Evolutionary conservation across 2,797 vertebrate species (phyloP).

Genomic region (Ataeniobius toweri): DNA sequence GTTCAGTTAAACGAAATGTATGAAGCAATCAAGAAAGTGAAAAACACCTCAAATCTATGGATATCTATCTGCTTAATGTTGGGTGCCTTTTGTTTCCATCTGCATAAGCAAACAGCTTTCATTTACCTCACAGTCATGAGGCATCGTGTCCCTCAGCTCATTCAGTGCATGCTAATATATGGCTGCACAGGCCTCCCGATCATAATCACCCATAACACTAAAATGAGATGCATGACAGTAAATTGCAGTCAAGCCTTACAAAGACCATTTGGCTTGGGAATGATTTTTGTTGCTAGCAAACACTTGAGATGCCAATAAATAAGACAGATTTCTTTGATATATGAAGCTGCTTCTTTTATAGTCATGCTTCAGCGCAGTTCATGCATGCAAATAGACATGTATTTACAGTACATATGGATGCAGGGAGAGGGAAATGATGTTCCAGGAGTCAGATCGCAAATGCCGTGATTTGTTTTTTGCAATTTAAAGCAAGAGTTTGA

Average conservation of each 20-base stretch:
- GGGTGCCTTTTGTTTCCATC: slow-evolving; percentile 61
- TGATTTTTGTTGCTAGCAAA: slow-evolving; percentile 74
- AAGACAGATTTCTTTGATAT: slow-evolving; percentile 75
- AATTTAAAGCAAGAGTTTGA: slow-evolving; percentile 68
- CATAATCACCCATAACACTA: slow-evolving; percentile 82
- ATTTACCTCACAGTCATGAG: slow-evolving; percentile 75
- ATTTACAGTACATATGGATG: slow-evolving; percentile 66
- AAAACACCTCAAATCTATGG: slow-evolving; percentile 42
- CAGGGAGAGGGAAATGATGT: slow-evolving; percentile 25
- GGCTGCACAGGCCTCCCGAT: slow-evolving; percentile 70
- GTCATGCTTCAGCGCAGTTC: slow-evolving; percentile 58
- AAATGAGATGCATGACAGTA: slow-evolving; percentile 79
- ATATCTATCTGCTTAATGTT: slow-evolving; percentile 56
- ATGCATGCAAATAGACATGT: slow-evolving; percentile 70
- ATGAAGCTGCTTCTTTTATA: slow-evolving; percentile 78
- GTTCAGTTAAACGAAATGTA: slow-evolving; percentile 48
- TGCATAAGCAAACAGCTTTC: slow-evolving; percentile 74
- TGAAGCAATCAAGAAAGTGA: slow-evolving; percentile 42
- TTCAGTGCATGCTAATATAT: slow-evolving; percentile 77
- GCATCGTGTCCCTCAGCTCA: slow-evolving; percentile 72
- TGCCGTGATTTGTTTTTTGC: slow-evolving; percentile 67
- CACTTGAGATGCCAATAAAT: slow-evolving; percentile 78
- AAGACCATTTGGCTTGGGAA: slow-evolving; percentile 74
- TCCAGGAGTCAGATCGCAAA: slow-evolving; percentile 59
- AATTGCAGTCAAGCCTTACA: slow-evolving; percentile 78